These are phyloP conservation scores for Drepanosiphum platanoidis DNA, from an alignment of 2,888 invertebrate species.

Conservation along the genomic window DNA sequence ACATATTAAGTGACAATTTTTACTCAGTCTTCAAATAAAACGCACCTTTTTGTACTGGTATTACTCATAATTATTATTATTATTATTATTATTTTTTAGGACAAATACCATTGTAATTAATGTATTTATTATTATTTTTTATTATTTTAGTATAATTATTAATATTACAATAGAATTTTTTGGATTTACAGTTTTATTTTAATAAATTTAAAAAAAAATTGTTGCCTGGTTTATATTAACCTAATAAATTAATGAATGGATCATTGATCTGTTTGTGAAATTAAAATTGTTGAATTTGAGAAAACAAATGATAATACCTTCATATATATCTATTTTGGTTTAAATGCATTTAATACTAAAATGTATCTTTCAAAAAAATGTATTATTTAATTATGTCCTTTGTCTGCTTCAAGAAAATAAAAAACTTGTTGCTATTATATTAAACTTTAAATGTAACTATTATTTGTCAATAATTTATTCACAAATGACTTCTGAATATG, in stretches of 20 bases:
- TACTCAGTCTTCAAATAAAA: slow-evolving; percentile 5
- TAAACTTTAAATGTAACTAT: too few relatives aligned
- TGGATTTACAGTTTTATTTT: slow-evolving; percentile 55
- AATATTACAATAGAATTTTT: slow-evolving; percentile 50
- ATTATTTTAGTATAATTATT: slow-evolving; percentile 56
- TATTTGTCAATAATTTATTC: too few relatives aligned
- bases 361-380: too few relatives aligned
- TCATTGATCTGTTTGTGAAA: slow-evolving; percentile 15
- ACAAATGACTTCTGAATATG: too few relatives aligned
- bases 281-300: not conserved
- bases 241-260: slow-evolving; percentile 16
- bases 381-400: too few relatives aligned
- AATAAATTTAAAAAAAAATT: slow-evolving; percentile 44
- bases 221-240: slow-evolving; percentile 38
- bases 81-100: slow-evolving; percentile 27
- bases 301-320: not conserved
- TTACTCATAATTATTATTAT: slow-evolving; percentile 13
- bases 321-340: not conserved
- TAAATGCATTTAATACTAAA: too few relatives aligned
- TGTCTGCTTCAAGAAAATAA: too few relatives aligned
- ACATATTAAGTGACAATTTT: not conserved
- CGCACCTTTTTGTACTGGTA: slow-evolving; percentile 27
- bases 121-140: slow-evolving; percentile 42
- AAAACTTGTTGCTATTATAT: too few relatives aligned
- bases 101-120: slow-evolving; percentile 36